Conservation (phyloP, 37 sponge, comb jelly and placozoan species). For the Beroe forskalii region DNA sequence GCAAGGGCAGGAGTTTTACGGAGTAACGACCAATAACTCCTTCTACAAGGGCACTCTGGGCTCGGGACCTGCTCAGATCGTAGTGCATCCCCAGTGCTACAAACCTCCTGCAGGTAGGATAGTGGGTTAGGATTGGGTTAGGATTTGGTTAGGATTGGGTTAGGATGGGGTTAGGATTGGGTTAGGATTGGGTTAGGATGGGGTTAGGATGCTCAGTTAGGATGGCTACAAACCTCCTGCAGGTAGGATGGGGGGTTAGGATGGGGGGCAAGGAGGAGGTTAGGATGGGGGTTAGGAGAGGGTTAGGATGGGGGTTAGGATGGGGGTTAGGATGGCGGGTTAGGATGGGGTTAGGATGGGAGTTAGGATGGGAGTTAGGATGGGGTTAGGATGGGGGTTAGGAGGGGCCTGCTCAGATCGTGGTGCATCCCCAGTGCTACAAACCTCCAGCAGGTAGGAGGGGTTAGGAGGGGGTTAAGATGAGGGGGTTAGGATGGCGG, state of each 20-base stretch:
- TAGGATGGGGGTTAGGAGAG: no score
- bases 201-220: no score
- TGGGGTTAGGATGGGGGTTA: no score
- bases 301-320: no score
- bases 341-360: no score
- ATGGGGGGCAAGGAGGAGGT: not conserved
- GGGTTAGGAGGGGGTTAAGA: not conserved
- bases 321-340: no score
- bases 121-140: not conserved
- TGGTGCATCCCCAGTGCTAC: not conserved
- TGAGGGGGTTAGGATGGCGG: no score
- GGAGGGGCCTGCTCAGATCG: not conserved
- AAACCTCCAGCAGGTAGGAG: constrained; percentile 36
- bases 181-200: no score
- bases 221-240: constrained; percentile 49
- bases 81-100: not conserved
- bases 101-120: constrained; percentile 44
- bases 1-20: constrained; percentile 19
- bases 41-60: constrained; percentile 3
- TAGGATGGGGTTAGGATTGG: no score
- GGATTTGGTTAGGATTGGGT: not conserved
- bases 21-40: not conserved
- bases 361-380: no score
- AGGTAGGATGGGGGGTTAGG: not conserved
- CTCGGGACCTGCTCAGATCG: not conserved